Evolutionary conservation across 2,797 vertebrate genomes (phyloP), one percentile per base, ranked within the genome.

Genomic region (Peromyscus nudipes): DNA sequence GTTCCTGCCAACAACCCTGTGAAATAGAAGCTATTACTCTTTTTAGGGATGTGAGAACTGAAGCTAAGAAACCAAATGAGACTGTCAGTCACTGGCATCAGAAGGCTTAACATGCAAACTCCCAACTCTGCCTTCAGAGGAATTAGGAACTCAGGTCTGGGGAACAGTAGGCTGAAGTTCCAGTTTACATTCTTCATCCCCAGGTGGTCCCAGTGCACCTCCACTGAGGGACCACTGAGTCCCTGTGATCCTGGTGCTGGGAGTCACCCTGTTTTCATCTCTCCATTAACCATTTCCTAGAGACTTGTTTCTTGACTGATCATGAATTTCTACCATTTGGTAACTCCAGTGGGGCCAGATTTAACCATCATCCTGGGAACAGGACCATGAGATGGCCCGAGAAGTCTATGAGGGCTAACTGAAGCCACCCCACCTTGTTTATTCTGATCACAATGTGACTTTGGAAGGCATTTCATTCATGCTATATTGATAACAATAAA

Each of bases 1-100:
- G 97, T 95, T 96, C 96, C 95, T 96, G 95, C 88, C 95, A 83
- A 76, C 64, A 79, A 71, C 57, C 79, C 88, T 93, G 95, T 55
- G 86, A 95, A 93, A 89, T 23, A 89, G 73, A 92, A 46, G 73
- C 19, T 69, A 83, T 94, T 89, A 89, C 27, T 79, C 85, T 89
- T 95, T 86, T 95, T 55, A 97, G 94, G 92, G 96, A 94, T 92
- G 95, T 91, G 57, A 81, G 88, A 71, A 92, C 73, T 4, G 62
- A 92, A 94, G 91, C 82, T 91, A 31, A 89, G 67, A 86, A 85
- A 93, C 62, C 93, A 57, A 4, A 29, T 23, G 46, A 80, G 60
- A 46, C 60, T 79, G 83, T 77, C 55, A 4, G 25, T 55, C 37
- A 43, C 65, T 62, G 95, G 34, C 67, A 21, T 76, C 2, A 7